These are phyloP conservation scores for Cerastoderma edule DNA, from an alignment of 2,888 invertebrate genomes.

Conservation along the genomic window DNA sequence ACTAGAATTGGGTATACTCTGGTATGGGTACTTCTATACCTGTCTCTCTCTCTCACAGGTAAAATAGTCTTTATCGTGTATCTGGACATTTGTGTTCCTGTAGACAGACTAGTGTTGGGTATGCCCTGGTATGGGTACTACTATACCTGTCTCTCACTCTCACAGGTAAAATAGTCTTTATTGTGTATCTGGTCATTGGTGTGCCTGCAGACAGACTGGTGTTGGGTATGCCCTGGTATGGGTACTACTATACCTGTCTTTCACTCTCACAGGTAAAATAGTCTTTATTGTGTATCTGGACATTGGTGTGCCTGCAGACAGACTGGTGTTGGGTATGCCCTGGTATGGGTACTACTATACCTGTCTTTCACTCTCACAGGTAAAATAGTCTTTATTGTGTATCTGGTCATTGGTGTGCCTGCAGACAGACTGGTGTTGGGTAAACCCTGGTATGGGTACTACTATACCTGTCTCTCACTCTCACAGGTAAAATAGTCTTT, in stretches of 20 bases:
- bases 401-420: too few species aligned
- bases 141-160: too few species aligned
- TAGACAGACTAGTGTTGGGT: too few species aligned
- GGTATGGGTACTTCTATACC: neutral
- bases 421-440: too few species aligned
- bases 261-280: conserved; percentile 48
- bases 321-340: neutral
- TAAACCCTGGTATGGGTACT: too few species aligned
- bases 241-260: conserved; percentile 82
- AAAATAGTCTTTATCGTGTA: neutral
- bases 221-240: conserved; percentile 84
- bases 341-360: neutral
- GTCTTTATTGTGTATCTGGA: neutral
- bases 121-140: too few species aligned
- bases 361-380: neutral
- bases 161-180: too few species aligned
- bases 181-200: too few species aligned
- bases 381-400: neutral
- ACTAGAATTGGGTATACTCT: neutral
- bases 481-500: too few species aligned
- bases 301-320: neutral
- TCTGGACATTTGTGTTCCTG: too few species aligned
- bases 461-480: too few species aligned
- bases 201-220: conserved; percentile 80
- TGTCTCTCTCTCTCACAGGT: neutral